Conservation (phyloP, 2,888 invertebrate genomes). For the Nasonia oneida region DNA sequence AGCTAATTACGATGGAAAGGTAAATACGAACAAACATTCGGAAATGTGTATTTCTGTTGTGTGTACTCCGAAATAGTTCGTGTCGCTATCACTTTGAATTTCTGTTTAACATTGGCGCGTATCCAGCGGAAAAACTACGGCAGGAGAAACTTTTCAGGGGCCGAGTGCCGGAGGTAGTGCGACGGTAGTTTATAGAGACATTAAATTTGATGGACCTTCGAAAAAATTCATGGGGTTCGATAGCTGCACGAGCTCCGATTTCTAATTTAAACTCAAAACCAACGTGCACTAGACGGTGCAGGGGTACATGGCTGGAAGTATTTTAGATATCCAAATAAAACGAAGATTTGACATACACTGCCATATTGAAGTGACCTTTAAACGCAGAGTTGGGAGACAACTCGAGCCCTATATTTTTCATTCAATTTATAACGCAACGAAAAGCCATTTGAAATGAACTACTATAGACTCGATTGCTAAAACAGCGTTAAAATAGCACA, state of each 20-base stretch:
- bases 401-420: no score
- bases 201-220: neutral
- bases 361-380: conserved; percentile 3
- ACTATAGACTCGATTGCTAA: conserved; percentile 7
- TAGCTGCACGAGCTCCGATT: neutral
- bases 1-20: conserved; percentile 3
- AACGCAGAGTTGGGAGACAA: neutral
- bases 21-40: conserved; percentile 10
- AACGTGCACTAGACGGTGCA: conserved; percentile 12
- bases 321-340: neutral
- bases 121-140: neutral
- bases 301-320: neutral
- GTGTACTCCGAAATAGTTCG: neutral
- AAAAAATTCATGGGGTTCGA: neutral
- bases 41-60: neutral
- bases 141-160: neutral
- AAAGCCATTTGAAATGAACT: neutral
- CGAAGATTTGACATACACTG: conserved; percentile 7
- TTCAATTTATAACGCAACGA: no score
- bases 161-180: neutral
- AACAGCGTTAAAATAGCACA: conserved; percentile 28
- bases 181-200: neutral
- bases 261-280: conserved; percentile 9
- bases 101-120: neutral
- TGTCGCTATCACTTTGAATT: neutral